phyloP scores from a whole-genome alignment of 2,113 vertebrate genomes.

The Turnix velox region DNA sequence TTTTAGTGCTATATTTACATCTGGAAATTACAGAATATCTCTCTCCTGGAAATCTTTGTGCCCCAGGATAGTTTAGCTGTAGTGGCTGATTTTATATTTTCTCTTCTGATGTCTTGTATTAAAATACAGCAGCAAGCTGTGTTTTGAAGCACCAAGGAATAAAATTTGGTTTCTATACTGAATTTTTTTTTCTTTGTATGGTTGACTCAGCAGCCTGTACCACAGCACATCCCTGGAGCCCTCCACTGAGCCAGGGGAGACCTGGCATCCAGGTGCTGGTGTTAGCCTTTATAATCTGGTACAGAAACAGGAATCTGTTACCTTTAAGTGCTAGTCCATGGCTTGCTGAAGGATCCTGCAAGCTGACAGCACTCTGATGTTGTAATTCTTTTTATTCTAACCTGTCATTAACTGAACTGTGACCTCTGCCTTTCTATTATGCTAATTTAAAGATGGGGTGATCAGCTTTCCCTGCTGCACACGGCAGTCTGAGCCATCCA shows the following conservation, averaged over 20 bases:
- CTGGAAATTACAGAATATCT: not conserved
- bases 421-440: not conserved
- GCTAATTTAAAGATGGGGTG: not conserved
- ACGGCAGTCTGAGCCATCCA: not conserved
- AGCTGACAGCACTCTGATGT: not conserved
- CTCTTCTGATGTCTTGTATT: not conserved
- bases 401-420: not conserved
- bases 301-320: fast-evolving
- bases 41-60: not conserved
- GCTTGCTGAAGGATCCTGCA: not conserved
- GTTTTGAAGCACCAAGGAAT: not conserved
- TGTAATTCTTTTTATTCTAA: not conserved
- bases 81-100: not conserved
- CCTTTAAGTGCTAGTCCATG: not conserved
- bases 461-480: not conserved
- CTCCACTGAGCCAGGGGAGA: not conserved
- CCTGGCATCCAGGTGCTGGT: not conserved
- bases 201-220: not conserved
- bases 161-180: not conserved
- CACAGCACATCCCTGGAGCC: not conserved
- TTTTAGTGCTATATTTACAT: not conserved
- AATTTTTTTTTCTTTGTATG: not conserved
- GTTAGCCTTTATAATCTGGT: not conserved
- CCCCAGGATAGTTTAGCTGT: not conserved
- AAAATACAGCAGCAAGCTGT: not conserved